phyloP scores from a whole-genome alignment of 30 jellyfish, hydroid and myxozoan species.

The Phacellophora camtschatica region DNA sequence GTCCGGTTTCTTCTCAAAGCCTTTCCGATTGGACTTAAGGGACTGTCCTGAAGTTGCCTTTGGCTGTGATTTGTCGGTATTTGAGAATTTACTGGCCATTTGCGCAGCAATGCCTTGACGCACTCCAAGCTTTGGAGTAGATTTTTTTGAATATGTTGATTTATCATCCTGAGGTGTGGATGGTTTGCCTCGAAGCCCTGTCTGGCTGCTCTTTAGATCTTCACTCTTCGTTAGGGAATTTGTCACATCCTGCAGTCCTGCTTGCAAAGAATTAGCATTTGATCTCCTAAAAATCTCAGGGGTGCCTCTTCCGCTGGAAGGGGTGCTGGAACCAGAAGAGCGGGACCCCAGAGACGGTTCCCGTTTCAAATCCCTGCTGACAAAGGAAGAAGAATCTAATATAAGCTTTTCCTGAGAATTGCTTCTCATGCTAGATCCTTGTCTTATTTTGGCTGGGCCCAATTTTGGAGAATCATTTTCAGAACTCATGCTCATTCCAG shows the following conservation, averaged over 20 bases:
- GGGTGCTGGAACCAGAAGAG: constrained; percentile 54
- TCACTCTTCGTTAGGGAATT: background rate
- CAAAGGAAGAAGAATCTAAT: background rate
- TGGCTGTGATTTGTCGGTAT: constrained; percentile 9
- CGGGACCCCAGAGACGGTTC: background rate
- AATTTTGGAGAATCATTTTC: background rate
- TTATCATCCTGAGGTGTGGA: constrained; percentile 41
- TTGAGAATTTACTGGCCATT: constrained; percentile 93
- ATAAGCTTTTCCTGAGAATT: constrained; percentile 2
- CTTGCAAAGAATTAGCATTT: background rate
- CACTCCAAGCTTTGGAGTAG: constrained; percentile 57
- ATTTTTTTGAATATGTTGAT: constrained; percentile 26
- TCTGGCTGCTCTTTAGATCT: constrained; percentile 1
- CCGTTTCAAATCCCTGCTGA: background rate
- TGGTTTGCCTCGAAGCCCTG: background rate
- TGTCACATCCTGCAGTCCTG: background rate
- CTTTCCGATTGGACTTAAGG: constrained; percentile 7
- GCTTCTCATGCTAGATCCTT: background rate
- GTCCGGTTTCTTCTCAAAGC: background rate
- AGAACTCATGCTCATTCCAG: constrained; percentile 33
- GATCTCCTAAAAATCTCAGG: constrained; percentile 20
- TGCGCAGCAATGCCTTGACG: constrained; percentile 96
- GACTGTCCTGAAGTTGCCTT: constrained; percentile 20
- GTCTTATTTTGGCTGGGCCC: background rate
- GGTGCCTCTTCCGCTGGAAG: constrained; percentile 54